A percentile compares a stretch with the other conserved stretches of the same genome.
Conservation (phyloP, 2,888 invertebrate genomes). For the Ochropleura leucogaster region DNA sequence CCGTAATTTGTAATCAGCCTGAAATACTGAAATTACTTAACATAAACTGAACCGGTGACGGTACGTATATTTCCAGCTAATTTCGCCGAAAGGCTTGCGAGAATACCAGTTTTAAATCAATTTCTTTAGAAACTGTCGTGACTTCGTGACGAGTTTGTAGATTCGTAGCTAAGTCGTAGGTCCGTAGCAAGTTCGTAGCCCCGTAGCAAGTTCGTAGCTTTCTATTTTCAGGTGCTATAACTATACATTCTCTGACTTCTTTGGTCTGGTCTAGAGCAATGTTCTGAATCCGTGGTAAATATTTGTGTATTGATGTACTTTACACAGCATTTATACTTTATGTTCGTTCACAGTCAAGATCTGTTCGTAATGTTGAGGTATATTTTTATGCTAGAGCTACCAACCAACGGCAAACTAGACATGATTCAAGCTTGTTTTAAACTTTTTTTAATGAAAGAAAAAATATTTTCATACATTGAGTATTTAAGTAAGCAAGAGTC, state of each 20-base stretch:
- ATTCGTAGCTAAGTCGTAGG: constrained; percentile 2
- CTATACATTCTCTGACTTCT: constrained; percentile 7
- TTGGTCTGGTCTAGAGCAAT: neutral
- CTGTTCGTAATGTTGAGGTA: neutral
- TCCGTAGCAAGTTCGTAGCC: constrained; percentile 16
- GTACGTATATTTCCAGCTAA: constrained; percentile 33
- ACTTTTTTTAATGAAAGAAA: neutral
- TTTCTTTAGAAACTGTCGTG: constrained; percentile 25
- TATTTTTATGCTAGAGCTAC: neutral
- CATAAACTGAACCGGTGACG: constrained; percentile 27
- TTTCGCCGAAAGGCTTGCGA: constrained; percentile 26
- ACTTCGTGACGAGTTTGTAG: constrained; percentile 18
- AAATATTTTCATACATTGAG: too few species aligned
- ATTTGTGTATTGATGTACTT: neutral
- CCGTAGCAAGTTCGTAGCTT: constrained; percentile 18
- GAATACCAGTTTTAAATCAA: constrained; percentile 46
- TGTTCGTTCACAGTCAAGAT: neutral
- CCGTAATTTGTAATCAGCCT: constrained; percentile 44
- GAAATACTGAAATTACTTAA: constrained; percentile 39
- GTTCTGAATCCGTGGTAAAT: neutral
- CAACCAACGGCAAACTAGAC: neutral
- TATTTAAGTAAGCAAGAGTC: neutral
- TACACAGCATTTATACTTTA: neutral
- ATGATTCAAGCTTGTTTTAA: neutral
- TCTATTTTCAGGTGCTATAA: constrained; percentile 5